These are phyloP conservation scores for Rhinophrynus dorsalis DNA, from an alignment of 2,797 vertebrate genomes.

Conservation along the genomic window DNA sequence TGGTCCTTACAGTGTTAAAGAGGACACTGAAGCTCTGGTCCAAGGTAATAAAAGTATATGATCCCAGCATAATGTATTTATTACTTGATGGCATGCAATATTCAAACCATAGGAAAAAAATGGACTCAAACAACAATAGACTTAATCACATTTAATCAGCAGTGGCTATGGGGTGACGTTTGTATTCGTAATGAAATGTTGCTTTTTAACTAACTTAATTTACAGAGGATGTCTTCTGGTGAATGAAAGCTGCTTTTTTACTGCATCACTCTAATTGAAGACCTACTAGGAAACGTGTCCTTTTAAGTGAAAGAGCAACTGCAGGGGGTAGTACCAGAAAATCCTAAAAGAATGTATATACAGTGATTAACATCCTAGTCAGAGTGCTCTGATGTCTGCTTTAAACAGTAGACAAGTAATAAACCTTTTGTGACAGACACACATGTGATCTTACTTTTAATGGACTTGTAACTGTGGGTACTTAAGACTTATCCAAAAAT, in stretches of 20 bases:
- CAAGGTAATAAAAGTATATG: constrained; percentile 18
- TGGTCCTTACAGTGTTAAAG: too few relatives aligned
- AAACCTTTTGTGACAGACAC: not conserved
- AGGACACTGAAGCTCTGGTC: constrained; percentile 14
- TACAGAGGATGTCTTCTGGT: constrained; percentile 37
- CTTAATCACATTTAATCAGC: not conserved
- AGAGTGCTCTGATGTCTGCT: not conserved
- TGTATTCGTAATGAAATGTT: constrained; percentile 33
- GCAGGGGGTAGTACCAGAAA: constrained; percentile 27
- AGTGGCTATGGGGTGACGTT: constrained; percentile 3
- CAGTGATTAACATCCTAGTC: constrained; percentile 47
- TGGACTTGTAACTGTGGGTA: not conserved
- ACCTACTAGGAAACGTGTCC: constrained; percentile 16
- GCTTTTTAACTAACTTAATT: constrained; percentile 41
- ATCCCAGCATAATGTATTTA: constrained; percentile 35
- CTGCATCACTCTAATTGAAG: constrained; percentile 43
- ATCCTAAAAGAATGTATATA: constrained; percentile 41
- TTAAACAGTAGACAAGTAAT: not conserved
- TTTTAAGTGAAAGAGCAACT: constrained; percentile 41
- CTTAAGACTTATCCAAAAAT: constrained; percentile 15
- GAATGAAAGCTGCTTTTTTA: constrained; percentile 44
- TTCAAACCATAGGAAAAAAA: constrained; percentile 26
- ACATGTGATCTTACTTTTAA: constrained; percentile 25
- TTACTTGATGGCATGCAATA: constrained; percentile 10
- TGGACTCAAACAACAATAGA: constrained; percentile 25